A percentile compares a stretch with the other conserved stretches of the same genome.
Conservation (phyloP, 2,888 invertebrate genomes). For the Heliconius ethilla region DNA sequence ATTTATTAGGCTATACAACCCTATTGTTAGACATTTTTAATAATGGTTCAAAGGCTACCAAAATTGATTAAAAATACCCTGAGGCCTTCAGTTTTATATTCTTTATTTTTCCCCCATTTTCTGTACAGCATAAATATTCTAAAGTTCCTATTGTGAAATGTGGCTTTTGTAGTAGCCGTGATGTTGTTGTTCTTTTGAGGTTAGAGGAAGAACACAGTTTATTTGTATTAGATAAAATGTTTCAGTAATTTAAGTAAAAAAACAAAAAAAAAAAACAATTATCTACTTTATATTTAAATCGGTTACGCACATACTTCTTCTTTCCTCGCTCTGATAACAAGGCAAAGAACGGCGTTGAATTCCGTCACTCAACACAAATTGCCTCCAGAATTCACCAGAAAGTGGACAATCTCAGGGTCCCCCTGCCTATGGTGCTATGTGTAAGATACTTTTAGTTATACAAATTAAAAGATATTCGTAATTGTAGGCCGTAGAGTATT, state of each 20-base stretch:
- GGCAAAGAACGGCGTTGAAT: too few relatives aligned
- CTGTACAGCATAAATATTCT: neutral
- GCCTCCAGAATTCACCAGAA: too few relatives aligned
- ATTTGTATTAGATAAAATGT: neutral
- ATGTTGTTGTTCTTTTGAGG: neutral
- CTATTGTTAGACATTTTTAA: slow-evolving; percentile 8
- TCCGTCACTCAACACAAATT: too few relatives aligned
- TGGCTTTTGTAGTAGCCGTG: slow-evolving; percentile 14
- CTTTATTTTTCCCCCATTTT: neutral
- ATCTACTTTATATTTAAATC: too few relatives aligned
- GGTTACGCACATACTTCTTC: neutral
- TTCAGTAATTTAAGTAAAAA: neutral
- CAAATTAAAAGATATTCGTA: too few relatives aligned
- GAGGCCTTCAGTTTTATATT: neutral
- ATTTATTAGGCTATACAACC: neutral
- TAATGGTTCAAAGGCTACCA: neutral
- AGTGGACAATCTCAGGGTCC: too few relatives aligned
- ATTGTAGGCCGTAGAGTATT: too few relatives aligned
- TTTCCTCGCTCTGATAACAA: neutral
- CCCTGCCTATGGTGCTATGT: too few relatives aligned
- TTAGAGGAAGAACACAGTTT: neutral
- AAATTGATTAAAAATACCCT: neutral
- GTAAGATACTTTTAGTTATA: too few relatives aligned
- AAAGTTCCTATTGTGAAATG: neutral
- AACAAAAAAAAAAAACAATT: neutral